Evolutionary conservation across 2,888 invertebrate genomes (phyloP), one percentile per base, ranked within the genome.

Genomic region (Rhaphigaster nebulosa): DNA sequence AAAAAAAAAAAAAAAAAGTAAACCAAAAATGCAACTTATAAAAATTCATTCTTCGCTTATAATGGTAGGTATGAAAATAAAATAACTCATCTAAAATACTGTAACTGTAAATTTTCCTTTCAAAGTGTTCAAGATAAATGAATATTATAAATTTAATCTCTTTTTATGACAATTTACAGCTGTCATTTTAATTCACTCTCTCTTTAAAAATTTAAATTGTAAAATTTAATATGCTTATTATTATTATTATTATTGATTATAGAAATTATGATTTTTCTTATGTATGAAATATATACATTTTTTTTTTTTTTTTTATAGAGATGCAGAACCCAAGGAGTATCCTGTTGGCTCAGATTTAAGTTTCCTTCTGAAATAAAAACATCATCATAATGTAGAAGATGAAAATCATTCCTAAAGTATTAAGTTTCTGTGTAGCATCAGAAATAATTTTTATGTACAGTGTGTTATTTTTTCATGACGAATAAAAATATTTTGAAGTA

Each of bases 261-360:
- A 1, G 5, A 20, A 76, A 38, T 38, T 76, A 38, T 76, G 5
- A 23, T 34, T 76, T 38, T 65, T 70, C 0, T 76, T 23, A 38
- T 20, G 1, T 5, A 26, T 41, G 45, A 56, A 29, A n/a, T 76
- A 87, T 23, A 87, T 29, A 6, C 38, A 54, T 65, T 34, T n/a
- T 29, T 56, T 84, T 50, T 80, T 80, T 12, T 54, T 70, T 50
- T 92, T 90, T 95, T 95, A 92, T 93, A 96, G 96, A 91, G 94
- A 94, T 88, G 93, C 94, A 91, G 93, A 94, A 41, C 95, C 95
- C 91, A 93, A 93, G 91, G 96, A 96, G 93, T 94, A 94, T 93
- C 93, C 94, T 87, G 94, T 95, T 80, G 95, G 95, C 80, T 93
- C 95, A 29, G 95, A 96, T 94, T 93, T 96, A 87, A 96, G 96